A percentile compares a stretch with the other conserved stretches of the same genome.
Evolutionary conservation across 2,113 vertebrate genomes (phyloP).

Genomic region (Sinocyclocheilus maitianheensis): DNA sequence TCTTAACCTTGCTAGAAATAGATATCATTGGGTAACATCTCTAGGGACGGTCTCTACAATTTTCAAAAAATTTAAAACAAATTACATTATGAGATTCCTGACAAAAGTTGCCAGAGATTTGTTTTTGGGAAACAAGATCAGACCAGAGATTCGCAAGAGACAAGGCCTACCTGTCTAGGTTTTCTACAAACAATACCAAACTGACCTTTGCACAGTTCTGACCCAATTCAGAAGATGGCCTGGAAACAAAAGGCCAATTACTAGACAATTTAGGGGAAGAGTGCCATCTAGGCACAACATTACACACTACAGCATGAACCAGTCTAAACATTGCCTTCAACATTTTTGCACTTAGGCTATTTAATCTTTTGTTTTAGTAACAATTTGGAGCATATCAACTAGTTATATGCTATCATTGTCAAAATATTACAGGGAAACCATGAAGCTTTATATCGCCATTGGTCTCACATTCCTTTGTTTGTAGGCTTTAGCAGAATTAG

Average conservation of each 20-base stretch:
- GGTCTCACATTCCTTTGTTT: background rate
- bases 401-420: slow-evolving; percentile 8
- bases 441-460: background rate
- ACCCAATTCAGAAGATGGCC: slow-evolving; percentile 13
- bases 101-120: background rate
- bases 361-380: background rate
- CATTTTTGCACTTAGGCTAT: background rate
- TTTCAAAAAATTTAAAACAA: slow-evolving; percentile 19
- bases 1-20: slow-evolving; percentile 37
- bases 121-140: background rate
- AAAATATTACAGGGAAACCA: background rate
- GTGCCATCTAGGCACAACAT: slow-evolving; percentile 50
- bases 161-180: background rate
- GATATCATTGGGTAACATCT: slow-evolving; percentile 31
- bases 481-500: background rate
- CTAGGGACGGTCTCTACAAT: background rate
- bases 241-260: slow-evolving; percentile 13
- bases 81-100: slow-evolving; percentile 3
- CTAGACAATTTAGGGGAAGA: slow-evolving; percentile 41
- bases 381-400: background rate
- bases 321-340: background rate
- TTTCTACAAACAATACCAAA: background rate
- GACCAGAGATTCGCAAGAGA: background rate
- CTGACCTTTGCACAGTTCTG: background rate
- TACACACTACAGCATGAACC: slow-evolving; percentile 6